Base-by-base conservation (phyloP, 1,140 invertebrate species). In the Nylanderia fulva region DNA sequence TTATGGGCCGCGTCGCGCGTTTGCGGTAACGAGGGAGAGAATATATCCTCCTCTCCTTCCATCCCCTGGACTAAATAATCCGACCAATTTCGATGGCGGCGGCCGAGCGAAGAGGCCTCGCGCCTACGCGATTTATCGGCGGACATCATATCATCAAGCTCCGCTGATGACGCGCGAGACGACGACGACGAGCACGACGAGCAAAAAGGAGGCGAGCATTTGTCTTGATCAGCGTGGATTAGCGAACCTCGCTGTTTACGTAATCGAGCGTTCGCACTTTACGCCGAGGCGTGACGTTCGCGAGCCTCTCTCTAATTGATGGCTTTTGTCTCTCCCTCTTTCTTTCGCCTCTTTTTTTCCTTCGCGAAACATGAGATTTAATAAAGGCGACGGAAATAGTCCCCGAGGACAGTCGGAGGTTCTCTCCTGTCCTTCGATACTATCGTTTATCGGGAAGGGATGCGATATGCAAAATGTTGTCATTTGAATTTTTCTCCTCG, bases 1-100 rank as follows among this genome's bases (percentile, higher is more conserved):
- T 86, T 89, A 88, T 88, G 72, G 11, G 24, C 15, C 52, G 42
- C 15, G 64, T 15, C 33, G 48, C 33, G 48, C 68, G 39, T n/a
- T 27, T 15, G 13, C 45, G 45, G 29, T 86, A 88, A 87, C 66
- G 72, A 87, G 72, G 9, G 39, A 76, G 39, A 76, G 18, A 42
- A 58, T 54, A 58, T 54, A 54, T 48, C 45, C 15, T 79, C 58
- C n/a, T 21, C 21, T 0, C 6, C 18, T 2, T 2, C 54, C 24
- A 45, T 48, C 52, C 18, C 56, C 21, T 36, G n/a, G 45, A 15
- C 33, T 39, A 29, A 13, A 39, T 48, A 27, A 82, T 71, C 66
- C 68, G 24, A 9, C 13, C 36, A 3, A 54, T 56, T 9, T 9
- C 56, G 42, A 68, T 15, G 45, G n/a, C n/a, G n/a, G 27, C 39